Conservation (phyloP, 2,888 invertebrate species). For the Cheilosia vulpina region DNA sequence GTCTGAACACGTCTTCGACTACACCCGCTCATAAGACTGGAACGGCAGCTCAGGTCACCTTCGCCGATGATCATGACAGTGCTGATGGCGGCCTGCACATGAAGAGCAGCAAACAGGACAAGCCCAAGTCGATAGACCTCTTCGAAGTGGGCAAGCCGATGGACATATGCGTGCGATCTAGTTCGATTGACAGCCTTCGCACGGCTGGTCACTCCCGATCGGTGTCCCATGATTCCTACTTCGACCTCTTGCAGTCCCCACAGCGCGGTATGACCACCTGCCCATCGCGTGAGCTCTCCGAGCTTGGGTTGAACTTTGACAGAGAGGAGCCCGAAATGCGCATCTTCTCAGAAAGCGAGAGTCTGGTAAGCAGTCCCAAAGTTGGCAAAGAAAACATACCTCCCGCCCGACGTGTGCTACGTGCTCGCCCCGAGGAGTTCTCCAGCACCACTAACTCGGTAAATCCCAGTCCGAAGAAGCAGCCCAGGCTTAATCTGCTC, state of each 20-base stretch:
- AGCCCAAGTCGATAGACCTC: conserved; percentile 82
- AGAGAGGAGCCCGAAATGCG: conserved; percentile 93
- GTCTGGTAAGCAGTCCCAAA: conserved; percentile 86
- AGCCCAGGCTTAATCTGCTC: conserved; percentile 84
- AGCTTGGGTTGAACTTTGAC: conserved; percentile 92
- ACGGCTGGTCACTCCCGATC: conserved; percentile 86
- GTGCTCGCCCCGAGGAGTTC: conserved; percentile 85
- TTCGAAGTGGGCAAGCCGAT: conserved; percentile 82
- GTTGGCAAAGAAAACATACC: conserved; percentile 84
- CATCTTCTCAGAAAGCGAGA: conserved; percentile 95
- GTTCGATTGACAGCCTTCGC: conserved; percentile 83
- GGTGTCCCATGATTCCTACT: conserved; percentile 96
- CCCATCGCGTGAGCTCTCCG: conserved; percentile 89
- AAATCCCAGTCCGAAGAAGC: conserved; percentile 87
- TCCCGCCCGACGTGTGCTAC: conserved; percentile 84
- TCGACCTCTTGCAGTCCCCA: conserved; percentile 86
- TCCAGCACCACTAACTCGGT: conserved; percentile 85
- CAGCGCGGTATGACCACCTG: conserved; percentile 82
- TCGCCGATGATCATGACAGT: conserved; percentile 78
- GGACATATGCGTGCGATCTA: conserved; percentile 83
- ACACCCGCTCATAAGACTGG: conserved; percentile 77
- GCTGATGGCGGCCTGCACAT: conserved; percentile 70
- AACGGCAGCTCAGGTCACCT: conserved; percentile 79
- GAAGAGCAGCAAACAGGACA: conserved; percentile 79
- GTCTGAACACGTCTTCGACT: conserved; percentile 60